phyloP scores from a whole-genome alignment of 2,888 invertebrate genomes.

The Tanypteryx hageni region DNA sequence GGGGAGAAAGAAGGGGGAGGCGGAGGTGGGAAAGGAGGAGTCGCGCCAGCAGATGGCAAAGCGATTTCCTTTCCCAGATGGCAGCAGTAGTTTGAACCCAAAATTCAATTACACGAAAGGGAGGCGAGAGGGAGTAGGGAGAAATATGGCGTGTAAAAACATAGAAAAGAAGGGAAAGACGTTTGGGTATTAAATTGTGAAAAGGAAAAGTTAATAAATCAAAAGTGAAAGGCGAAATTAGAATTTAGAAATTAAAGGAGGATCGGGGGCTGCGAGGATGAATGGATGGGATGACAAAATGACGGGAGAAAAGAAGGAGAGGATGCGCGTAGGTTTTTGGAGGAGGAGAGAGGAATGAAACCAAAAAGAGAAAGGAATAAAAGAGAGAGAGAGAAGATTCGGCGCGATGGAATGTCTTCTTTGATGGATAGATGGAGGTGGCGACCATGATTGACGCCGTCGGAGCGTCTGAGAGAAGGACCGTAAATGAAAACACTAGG shows the following conservation, averaged over 20 bases:
- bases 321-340: background rate
- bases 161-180: background rate
- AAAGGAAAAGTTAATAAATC: background rate
- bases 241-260: constrained; percentile 22
- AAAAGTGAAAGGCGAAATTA: background rate
- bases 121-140: background rate
- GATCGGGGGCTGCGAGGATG: background rate
- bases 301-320: constrained; percentile 13
- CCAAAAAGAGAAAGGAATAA: constrained; percentile 44
- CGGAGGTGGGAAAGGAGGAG: background rate
- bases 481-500: background rate
- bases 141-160: too few species aligned
- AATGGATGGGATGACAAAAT: background rate
- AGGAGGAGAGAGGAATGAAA: background rate
- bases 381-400: constrained; percentile 65
- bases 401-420: background rate
- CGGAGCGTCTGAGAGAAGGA: background rate
- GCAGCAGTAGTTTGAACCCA: constrained; percentile 13
- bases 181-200: constrained; percentile 41
- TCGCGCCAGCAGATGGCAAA: background rate
- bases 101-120: constrained; percentile 15
- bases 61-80: background rate
- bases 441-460: background rate
- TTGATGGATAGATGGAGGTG: background rate
- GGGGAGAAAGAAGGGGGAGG: background rate